These are phyloP conservation scores for Mizuhopecten yessoensis DNA, from an alignment of 1,140 invertebrate species.

Conservation along the genomic window DNA sequence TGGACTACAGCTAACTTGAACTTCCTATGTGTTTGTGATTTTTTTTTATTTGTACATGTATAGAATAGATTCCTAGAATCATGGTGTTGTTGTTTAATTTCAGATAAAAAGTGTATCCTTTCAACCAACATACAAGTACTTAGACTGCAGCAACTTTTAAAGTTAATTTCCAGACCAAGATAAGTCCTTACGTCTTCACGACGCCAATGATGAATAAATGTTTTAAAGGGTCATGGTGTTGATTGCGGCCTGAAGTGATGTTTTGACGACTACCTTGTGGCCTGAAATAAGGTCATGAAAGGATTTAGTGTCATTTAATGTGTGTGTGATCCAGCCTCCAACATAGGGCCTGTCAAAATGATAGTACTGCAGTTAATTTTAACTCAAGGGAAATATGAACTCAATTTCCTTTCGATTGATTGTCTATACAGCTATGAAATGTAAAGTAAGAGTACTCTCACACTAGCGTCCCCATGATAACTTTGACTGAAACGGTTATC, in stretches of 20 bases:
- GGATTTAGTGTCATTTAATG: neutral
- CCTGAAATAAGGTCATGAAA: neutral
- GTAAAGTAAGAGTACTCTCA: neutral
- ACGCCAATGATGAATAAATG: neutral
- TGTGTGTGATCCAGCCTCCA: neutral
- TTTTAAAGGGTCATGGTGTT: neutral
- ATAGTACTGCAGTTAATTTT: neutral
- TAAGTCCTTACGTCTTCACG: neutral
- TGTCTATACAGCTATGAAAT: neutral
- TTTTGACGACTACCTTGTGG: neutral
- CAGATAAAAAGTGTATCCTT: no score
- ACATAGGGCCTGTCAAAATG: neutral
- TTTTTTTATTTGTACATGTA: no score
- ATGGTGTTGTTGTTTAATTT: neutral
- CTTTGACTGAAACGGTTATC: neutral
- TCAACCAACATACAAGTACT: neutral
- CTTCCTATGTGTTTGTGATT: no score
- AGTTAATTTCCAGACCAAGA: neutral
- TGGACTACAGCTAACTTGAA: no score
- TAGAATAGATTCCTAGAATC: no score
- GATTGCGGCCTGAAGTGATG: neutral
- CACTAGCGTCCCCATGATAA: neutral
- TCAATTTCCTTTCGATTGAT: neutral
- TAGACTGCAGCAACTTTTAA: neutral
- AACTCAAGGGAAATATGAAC: neutral